A percentile compares a stretch with the other conserved stretches of the same genome.
Conservation (phyloP, 2,888 invertebrate species). For the Hoplodrina ambigua region DNA sequence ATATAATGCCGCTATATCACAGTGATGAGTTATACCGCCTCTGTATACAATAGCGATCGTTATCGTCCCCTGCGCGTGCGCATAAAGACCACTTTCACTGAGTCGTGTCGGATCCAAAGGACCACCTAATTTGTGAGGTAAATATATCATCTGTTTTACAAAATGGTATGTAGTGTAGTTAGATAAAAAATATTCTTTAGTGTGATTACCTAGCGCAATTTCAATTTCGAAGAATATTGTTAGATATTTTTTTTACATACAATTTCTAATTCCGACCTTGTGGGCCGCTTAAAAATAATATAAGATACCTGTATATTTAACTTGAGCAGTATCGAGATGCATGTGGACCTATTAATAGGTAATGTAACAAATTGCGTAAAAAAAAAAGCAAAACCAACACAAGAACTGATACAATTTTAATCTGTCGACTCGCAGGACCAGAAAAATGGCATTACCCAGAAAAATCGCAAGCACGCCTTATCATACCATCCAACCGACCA, state of each 20-base stretch:
- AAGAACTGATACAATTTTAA: constrained; percentile 55
- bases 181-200: not conserved
- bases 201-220: no score
- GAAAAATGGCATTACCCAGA: constrained; percentile 45
- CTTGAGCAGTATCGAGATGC: no score
- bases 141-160: constrained; percentile 7
- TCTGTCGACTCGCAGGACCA: constrained; percentile 29
- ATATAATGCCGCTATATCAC: constrained; percentile 40
- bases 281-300: no score
- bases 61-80: constrained; percentile 59
- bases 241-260: no score
- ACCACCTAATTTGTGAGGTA: constrained; percentile 54
- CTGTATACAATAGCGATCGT: constrained; percentile 64
- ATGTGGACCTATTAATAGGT: not conserved
- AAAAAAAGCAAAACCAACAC: constrained; percentile 25
- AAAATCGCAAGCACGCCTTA: constrained; percentile 49
- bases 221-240: no score
- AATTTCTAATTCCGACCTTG: no score
- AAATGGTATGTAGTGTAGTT: constrained; percentile 5
- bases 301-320: no score
- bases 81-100: constrained; percentile 58
- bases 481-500: constrained; percentile 35
- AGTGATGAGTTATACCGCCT: constrained; percentile 64
- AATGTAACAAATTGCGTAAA: constrained; percentile 20
- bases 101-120: constrained; percentile 51